phyloP scores from a whole-genome alignment of 2,797 vertebrate species.

The Fringilla coelebs region DNA sequence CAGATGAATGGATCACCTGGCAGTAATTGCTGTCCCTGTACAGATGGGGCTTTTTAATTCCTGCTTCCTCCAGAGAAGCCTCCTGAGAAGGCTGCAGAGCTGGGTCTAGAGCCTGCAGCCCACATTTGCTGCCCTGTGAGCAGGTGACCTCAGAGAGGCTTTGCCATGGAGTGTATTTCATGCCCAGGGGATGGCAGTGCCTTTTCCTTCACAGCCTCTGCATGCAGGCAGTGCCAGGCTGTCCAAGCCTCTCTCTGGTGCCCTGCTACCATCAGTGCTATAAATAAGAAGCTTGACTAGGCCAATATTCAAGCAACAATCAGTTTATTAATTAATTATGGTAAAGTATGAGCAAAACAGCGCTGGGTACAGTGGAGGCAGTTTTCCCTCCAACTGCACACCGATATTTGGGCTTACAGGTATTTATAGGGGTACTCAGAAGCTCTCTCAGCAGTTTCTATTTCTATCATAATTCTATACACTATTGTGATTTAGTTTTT shows the following conservation, averaged over 20 bases:
- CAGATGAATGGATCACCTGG: background rate
- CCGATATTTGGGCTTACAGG: no score
- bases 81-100: background rate
- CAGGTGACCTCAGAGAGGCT: background rate
- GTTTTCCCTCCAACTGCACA: no score
- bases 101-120: background rate
- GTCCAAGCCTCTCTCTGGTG: background rate
- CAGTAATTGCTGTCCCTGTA: background rate
- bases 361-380: no score
- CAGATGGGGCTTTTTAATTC: background rate
- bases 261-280: background rate
- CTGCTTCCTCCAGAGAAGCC: background rate
- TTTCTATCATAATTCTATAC: no score
- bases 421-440: no score
- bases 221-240: accelerated
- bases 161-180: background rate
- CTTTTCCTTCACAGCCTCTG: background rate
- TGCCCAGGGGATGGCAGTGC: background rate
- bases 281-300: no score
- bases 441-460: no score
- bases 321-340: no score
- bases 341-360: no score
- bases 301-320: no score
- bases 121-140: background rate
- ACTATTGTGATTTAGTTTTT: no score